Evolutionary conservation across 2,888 invertebrate genomes (phyloP).

Genomic region (Amphiduros pacificus): DNA sequence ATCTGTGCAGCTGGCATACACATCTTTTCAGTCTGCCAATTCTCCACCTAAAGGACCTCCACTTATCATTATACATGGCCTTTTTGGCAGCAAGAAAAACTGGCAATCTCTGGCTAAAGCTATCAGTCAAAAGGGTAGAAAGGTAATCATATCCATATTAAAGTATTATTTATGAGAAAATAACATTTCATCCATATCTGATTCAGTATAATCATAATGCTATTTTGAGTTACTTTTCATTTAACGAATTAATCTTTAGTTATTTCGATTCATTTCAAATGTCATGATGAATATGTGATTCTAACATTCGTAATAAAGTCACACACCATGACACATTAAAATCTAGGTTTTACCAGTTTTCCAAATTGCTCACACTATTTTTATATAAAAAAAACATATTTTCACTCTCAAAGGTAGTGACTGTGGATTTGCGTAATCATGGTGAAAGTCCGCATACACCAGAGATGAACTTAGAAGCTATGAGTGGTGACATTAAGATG

Average conservation of each 20-base stretch:
- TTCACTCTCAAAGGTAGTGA: conserved; percentile 67
- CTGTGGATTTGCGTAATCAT: conserved; percentile 91
- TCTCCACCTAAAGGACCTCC: conserved; percentile 2
- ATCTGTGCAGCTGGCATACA: conserved; percentile 1
- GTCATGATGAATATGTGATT: too few species aligned
- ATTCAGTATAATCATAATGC: too few species aligned
- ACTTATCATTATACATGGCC: conserved; percentile 61
- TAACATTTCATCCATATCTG: too few species aligned
- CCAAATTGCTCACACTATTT: too few species aligned
- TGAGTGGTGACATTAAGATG: conserved; percentile 73
- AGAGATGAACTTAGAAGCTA: conserved; percentile 73
- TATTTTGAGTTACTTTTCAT: too few species aligned
- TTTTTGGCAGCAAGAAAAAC: conserved; percentile 84
- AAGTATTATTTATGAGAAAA: too few species aligned
- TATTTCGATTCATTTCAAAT: too few species aligned
- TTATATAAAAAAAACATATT: too few species aligned
- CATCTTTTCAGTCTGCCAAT: not conserved
- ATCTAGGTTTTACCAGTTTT: too few species aligned
- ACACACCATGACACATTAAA: too few species aligned
- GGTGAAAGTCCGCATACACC: conserved; percentile 85
- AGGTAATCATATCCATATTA: conserved; percentile 62
- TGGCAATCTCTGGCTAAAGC: conserved; percentile 82
- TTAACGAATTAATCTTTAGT: too few species aligned
- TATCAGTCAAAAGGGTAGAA: conserved; percentile 66
- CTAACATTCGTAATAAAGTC: too few species aligned